A percentile compares a stretch with the other conserved stretches of the same genome.
These are phyloP conservation scores for Drosophila tani DNA, from an alignment of 1,140 invertebrate genomes.

Conservation along the genomic window DNA sequence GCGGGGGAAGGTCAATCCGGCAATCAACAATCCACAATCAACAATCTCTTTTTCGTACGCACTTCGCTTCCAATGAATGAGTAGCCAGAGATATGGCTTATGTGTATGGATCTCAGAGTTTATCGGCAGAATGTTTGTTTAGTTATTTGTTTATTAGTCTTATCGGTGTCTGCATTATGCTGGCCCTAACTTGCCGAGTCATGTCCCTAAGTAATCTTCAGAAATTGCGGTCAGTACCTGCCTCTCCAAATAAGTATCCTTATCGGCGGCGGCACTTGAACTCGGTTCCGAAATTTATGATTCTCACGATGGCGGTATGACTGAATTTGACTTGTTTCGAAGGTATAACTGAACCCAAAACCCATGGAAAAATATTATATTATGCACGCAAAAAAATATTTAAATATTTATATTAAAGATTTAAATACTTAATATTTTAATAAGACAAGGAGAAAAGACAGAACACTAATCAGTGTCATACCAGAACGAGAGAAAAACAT, in stretches of 20 bases:
- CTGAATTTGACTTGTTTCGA: not conserved
- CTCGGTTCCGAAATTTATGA: conserved; percentile 41
- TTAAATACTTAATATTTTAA: not conserved
- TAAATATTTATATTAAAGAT: no score
- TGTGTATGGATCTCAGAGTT: conserved; percentile 22
- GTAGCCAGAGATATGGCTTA: conserved; percentile 24
- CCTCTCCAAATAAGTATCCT: conserved; percentile 10
- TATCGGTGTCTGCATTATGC: conserved; percentile 24
- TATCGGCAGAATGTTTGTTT: conserved; percentile 22
- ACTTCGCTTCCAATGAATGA: conserved; percentile 46
- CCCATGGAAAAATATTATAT: not conserved
- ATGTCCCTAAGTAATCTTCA: conserved; percentile 13
- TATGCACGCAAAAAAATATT: not conserved
- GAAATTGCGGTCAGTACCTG: conserved; percentile 21
- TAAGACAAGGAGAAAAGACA: not conserved
- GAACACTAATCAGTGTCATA: no score
- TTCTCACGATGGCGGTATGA: conserved; percentile 22
- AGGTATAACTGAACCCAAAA: not conserved
- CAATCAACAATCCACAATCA: conserved; percentile 22
- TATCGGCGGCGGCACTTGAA: conserved; percentile 34
- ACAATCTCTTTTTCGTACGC: conserved; percentile 76
- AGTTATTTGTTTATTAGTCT: conserved; percentile 25
- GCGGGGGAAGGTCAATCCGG: conserved; percentile 59
- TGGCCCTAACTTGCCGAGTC: conserved; percentile 5
- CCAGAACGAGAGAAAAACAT: no score